Evolutionary conservation across 2,797 vertebrate species (phyloP).

Genomic region (Eospalax fontanierii): DNA sequence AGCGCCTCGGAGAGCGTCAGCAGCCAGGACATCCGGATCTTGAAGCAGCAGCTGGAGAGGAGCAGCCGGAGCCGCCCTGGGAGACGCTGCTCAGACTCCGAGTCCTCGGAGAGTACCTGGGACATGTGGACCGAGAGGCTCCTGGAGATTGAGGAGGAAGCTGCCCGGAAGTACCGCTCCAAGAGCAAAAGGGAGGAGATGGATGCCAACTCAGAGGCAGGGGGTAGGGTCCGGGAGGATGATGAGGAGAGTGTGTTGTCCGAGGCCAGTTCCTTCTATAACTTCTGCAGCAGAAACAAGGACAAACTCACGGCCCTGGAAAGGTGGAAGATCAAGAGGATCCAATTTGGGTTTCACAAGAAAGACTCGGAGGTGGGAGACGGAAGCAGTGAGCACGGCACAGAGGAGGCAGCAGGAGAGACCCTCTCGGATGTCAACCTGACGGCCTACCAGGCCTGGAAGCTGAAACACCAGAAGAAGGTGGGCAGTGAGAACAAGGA

Average conservation of each 20-base stretch:
- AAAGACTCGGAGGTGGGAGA: slow-evolving; percentile 92
- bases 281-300: slow-evolving; percentile 97
- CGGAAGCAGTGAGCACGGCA: slow-evolving; percentile 76
- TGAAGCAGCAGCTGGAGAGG: slow-evolving; percentile 91
- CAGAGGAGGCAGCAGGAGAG: slow-evolving; percentile 78
- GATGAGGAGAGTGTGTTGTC: slow-evolving; percentile 95
- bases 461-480: slow-evolving; percentile 94
- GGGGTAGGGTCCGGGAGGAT: slow-evolving; percentile 84
- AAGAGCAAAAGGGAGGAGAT: slow-evolving; percentile 83
- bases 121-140: slow-evolving; percentile 96
- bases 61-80: slow-evolving; percentile 51
- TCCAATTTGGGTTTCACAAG: slow-evolving; percentile 98
- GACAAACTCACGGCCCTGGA: slow-evolving; percentile 96
- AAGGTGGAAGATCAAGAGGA: slow-evolving; percentile 97
- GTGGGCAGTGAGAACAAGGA: slow-evolving; percentile 93
- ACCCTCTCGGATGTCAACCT: slow-evolving; percentile 92
- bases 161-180: slow-evolving; percentile 89
- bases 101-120: slow-evolving; percentile 93
- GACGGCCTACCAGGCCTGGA: slow-evolving; percentile 97
- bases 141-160: slow-evolving; percentile 95
- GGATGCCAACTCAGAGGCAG: slow-evolving; percentile 69
- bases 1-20: slow-evolving; percentile 91
- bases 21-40: slow-evolving; percentile 92
- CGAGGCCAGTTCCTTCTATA: slow-evolving; percentile 95
- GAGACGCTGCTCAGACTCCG: slow-evolving; percentile 87